phyloP scores from a whole-genome alignment of 2,888 invertebrate genomes.

The Sphaerophoria rueppellii region DNA sequence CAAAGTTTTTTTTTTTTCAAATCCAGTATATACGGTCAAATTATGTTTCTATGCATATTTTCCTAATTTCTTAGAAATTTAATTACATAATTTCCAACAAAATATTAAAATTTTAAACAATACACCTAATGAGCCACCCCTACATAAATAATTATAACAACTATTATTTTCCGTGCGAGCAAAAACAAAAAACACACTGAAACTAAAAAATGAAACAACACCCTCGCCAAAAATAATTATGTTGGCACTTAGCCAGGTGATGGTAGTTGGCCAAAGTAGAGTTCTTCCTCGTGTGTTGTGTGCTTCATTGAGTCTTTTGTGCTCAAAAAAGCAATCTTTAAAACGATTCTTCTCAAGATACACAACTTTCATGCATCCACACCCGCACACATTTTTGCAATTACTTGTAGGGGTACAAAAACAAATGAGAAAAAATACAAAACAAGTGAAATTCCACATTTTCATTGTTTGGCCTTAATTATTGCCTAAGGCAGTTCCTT shows the following conservation, averaged over 20 bases:
- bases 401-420: background rate
- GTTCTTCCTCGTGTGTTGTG: background rate
- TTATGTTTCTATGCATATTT: background rate
- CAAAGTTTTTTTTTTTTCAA: background rate
- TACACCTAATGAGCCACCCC: conserved; percentile 32
- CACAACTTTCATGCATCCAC: background rate
- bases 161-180: background rate
- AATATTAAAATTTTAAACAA: conserved; percentile 27
- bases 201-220: conserved; percentile 9
- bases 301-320: background rate
- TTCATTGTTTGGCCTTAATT: conserved; percentile 58
- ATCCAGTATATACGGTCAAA: background rate
- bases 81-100: conserved; percentile 20
- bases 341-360: background rate
- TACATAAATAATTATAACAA: conserved; percentile 14
- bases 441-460: conserved; percentile 38
- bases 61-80: background rate
- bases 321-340: conserved; percentile 7
- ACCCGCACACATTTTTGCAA: conserved; percentile 7
- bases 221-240: background rate
- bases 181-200: too few species aligned
- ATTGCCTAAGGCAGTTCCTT: conserved; percentile 44
- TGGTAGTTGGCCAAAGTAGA: background rate
- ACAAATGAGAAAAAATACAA: conserved; percentile 28
- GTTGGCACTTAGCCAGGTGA: conserved; percentile 41